These are phyloP conservation scores for Microvelia longipes DNA, from an alignment of 1,140 invertebrate species.

Conservation along the genomic window DNA sequence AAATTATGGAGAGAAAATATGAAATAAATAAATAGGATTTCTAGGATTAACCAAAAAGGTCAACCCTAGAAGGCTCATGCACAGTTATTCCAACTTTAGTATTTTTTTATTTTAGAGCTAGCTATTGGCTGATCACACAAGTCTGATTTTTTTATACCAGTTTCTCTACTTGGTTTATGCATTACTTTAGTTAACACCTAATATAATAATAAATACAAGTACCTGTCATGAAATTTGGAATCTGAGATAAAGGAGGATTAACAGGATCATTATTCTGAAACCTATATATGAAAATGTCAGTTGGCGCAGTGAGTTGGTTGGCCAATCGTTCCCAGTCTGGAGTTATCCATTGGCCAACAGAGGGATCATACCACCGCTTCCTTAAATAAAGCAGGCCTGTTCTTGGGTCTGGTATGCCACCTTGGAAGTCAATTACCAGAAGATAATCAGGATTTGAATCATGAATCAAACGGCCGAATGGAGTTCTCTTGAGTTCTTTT, in stretches of 20 bases:
- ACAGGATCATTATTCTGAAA: constrained; percentile 86
- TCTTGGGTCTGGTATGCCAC: constrained; percentile 67
- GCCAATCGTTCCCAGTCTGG: constrained; percentile 78
- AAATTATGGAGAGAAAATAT: too few relatives aligned
- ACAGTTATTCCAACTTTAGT: too few relatives aligned
- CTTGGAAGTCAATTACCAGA: constrained; percentile 82
- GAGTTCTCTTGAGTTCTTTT: constrained; percentile 78
- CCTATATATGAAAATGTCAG: constrained; percentile 78
- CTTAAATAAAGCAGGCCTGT: constrained; percentile 70
- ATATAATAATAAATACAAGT: neutral
- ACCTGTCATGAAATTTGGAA: constrained; percentile 61
- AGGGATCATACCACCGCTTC: constrained; percentile 76
- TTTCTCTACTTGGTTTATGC: too few relatives aligned
- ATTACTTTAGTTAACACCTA: too few relatives aligned
- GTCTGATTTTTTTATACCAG: too few relatives aligned
- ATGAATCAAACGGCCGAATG: constrained; percentile 73
- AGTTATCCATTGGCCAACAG: constrained; percentile 86
- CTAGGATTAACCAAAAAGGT: too few relatives aligned
- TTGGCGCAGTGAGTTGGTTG: constrained; percentile 60
- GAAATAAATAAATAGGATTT: too few relatives aligned
- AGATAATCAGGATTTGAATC: constrained; percentile 86
- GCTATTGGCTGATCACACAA: too few relatives aligned
- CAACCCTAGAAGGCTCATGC: too few relatives aligned
- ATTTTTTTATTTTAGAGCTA: too few relatives aligned
- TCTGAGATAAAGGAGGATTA: constrained; percentile 46